A percentile compares a stretch with the other conserved stretches of the same genome.
phyloP scores from a whole-genome alignment of 2,797 vertebrate genomes.

The Chelmon rostratus region DNA sequence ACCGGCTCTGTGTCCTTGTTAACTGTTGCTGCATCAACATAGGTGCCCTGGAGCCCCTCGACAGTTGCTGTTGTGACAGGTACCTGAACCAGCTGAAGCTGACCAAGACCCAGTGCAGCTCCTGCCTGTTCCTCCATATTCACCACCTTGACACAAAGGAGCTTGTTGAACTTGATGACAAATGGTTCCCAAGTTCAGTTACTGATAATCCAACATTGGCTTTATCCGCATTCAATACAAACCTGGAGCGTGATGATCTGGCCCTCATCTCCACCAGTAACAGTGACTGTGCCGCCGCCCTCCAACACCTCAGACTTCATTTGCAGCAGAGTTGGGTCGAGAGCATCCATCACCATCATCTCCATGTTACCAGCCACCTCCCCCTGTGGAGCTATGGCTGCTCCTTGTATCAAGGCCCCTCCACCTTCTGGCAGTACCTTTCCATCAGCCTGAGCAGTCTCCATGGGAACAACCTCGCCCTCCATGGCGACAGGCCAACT shows the following conservation, averaged over 20 bases:
- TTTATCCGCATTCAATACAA: background rate
- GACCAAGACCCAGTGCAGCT: slow-evolving; percentile 91
- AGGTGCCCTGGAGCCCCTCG: slow-evolving; percentile 94
- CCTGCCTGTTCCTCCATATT: slow-evolving; percentile 97
- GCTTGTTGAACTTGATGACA: background rate
- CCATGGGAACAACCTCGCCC: slow-evolving; percentile 80
- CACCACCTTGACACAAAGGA: slow-evolving; percentile 87
- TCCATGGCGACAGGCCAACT: slow-evolving; percentile 73
- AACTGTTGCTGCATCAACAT: slow-evolving; percentile 87
- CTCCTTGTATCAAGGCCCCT: slow-evolving; percentile 84
- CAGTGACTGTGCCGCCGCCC: slow-evolving; percentile 84
- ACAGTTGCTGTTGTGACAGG: slow-evolving; percentile 93
- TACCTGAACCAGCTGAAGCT: slow-evolving; percentile 96
- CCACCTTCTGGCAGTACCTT: slow-evolving; percentile 93
- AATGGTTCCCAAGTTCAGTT: background rate
- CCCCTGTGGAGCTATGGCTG: slow-evolving; percentile 74
- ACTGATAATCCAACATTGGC: background rate
- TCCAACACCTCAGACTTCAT: slow-evolving; percentile 99
- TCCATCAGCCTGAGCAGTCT: slow-evolving; percentile 83
- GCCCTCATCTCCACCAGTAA: slow-evolving; percentile 95
- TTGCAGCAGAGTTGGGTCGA: slow-evolving; percentile 94
- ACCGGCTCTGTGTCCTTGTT: slow-evolving; percentile 94
- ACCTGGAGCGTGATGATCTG: slow-evolving; percentile 96
- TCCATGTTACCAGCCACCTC: slow-evolving; percentile 89
- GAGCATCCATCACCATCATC: slow-evolving; percentile 98